A percentile compares a stretch with the other conserved stretches of the same genome.
Evolutionary conservation across 37 sponge, comb jelly and placozoan species (phyloP).

Genomic region (Ephydatia muelleri): DNA sequence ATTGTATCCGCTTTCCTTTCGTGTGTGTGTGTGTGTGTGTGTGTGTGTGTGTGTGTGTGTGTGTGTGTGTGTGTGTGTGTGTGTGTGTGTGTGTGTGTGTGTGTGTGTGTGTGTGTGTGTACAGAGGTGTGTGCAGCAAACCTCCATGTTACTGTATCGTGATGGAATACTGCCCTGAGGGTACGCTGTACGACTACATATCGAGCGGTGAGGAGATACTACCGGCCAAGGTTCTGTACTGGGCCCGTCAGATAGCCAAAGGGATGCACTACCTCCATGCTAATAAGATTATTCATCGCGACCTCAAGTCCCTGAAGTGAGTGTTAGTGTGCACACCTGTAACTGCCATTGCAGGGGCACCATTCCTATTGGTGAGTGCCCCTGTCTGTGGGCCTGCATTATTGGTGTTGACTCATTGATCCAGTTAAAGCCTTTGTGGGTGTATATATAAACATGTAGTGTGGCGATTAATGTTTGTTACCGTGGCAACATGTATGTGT

Average conservation of each 20-base stretch:
- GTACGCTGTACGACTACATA: constrained; percentile 78
- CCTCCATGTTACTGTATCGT: constrained; percentile 80
- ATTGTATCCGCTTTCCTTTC: no score
- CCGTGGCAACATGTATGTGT: not conserved
- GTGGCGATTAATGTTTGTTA: not conserved
- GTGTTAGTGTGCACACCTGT: constrained; percentile 8
- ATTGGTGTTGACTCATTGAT: not conserved
- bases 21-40: no score
- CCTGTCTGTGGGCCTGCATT: constrained; percentile 6
- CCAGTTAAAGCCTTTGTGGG: not conserved
- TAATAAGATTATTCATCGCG: constrained; percentile 86
- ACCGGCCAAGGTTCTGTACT: constrained; percentile 69
- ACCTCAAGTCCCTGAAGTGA: constrained; percentile 89
- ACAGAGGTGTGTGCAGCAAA: constrained; percentile 80
- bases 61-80: no score
- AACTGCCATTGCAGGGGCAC: no score
- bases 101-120: no score
- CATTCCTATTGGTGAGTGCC: constrained; percentile 18
- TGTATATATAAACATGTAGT: not conserved
- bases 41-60: no score
- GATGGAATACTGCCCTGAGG: constrained; percentile 84
- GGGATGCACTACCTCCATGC: constrained; percentile 89
- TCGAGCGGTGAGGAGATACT: constrained; percentile 52
- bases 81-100: not conserved
- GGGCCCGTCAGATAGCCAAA: constrained; percentile 82